Evolutionary conservation across 1,140 invertebrate genomes (phyloP).

Genomic region (Magallana angulata): DNA sequence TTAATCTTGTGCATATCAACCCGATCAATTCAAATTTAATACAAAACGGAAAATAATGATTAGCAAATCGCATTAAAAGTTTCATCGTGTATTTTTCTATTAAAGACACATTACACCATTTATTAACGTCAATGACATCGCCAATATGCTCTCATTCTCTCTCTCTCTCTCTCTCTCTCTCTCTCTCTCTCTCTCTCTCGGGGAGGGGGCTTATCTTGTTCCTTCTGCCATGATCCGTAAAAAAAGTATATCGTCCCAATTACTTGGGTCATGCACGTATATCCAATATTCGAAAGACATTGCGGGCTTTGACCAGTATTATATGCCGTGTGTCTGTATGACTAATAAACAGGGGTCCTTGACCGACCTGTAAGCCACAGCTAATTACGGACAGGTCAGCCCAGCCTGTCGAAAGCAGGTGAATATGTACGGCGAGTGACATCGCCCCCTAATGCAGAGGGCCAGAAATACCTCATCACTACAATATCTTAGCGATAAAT

Average conservation of each 20-base stretch:
- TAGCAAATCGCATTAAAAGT: no score
- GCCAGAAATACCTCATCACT: background rate
- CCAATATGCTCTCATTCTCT: background rate
- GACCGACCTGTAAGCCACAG: background rate
- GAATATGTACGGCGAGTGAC: conserved; percentile 14
- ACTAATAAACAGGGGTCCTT: background rate
- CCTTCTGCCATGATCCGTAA: no score
- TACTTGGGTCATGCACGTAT: no score
- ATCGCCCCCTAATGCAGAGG: conserved; percentile 9
- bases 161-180: conserved; percentile 14
- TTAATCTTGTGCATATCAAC: no score
- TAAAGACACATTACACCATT: no score
- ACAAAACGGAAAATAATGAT: no score
- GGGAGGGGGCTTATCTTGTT: no score
- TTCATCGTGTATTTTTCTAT: no score
- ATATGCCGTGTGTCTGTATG: background rate
- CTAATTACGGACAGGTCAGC: background rate
- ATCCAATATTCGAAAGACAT: no score
- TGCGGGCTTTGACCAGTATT: background rate
- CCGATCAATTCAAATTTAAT: no score
- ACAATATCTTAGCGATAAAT: background rate
- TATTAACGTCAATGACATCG: background rate
- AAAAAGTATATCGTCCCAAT: no score
- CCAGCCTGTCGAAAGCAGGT: conserved; percentile 8
- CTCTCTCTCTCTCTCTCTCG: conserved; percentile 7